Conservation (phyloP, 2,888 invertebrate species). For the Papilio gigon region DNA sequence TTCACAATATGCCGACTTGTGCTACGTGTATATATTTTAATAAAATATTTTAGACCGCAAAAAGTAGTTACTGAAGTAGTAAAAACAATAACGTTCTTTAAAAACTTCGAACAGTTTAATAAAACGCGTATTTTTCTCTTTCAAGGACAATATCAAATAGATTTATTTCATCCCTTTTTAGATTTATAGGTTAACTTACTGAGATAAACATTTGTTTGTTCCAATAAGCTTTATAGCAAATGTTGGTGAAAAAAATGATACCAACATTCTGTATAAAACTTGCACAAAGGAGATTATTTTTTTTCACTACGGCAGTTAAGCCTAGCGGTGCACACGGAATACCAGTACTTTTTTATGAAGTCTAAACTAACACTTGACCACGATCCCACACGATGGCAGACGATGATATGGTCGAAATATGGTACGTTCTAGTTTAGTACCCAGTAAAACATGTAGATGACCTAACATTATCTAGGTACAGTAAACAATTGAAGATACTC, state of each 20-base stretch:
- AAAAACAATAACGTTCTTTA: background rate
- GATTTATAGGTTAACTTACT: slow-evolving; percentile 34
- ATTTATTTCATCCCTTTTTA: slow-evolving; percentile 30
- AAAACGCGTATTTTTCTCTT: slow-evolving; percentile 26
- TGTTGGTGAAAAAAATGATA: slow-evolving; percentile 2
- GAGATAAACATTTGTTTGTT: slow-evolving; percentile 31
- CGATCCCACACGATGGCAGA: too few species aligned
- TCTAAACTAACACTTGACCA: too few species aligned
- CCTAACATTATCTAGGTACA: too few species aligned
- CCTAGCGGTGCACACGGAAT: too few species aligned
- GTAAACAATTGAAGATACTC: too few species aligned
- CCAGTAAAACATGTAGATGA: too few species aligned
- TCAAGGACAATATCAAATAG: slow-evolving; percentile 9
- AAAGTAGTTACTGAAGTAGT: background rate
- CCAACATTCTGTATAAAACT: background rate
- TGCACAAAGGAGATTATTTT: background rate
- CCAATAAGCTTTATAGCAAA: background rate
- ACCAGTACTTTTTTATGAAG: too few species aligned
- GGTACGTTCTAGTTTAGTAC: too few species aligned
- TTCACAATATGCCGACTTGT: background rate
- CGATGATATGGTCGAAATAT: too few species aligned
- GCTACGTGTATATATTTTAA: background rate
- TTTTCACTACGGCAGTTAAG: too few species aligned
- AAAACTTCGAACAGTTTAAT: slow-evolving; percentile 10
- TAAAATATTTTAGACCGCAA: background rate